These are phyloP conservation scores for Mastigias papua DNA, from an alignment of 30 jellyfish, hydroid and myxozoan genomes.

Conservation along the genomic window DNA sequence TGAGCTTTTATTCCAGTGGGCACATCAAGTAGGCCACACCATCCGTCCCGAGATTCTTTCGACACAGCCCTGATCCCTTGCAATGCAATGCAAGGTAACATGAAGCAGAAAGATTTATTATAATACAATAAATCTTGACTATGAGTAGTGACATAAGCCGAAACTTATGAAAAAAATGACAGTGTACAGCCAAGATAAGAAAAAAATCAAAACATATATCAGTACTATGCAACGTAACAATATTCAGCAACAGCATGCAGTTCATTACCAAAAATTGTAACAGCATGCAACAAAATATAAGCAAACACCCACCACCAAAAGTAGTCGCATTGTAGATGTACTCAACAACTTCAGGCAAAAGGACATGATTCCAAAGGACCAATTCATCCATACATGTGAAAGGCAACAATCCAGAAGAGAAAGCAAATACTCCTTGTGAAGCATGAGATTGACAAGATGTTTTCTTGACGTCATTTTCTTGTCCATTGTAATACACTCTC, in stretches of 20 bases:
- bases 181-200: no score
- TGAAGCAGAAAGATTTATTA: not conserved
- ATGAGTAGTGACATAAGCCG: no score
- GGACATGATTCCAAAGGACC: conserved; percentile 32
- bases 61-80: no score
- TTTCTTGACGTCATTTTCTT: not conserved
- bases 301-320: conserved; percentile 43
- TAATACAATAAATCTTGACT: not conserved
- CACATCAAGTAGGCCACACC: no score
- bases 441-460: not conserved
- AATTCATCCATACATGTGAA: conserved; percentile 42
- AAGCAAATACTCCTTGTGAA: not conserved
- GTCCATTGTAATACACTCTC: conserved; percentile 39
- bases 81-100: not conserved
- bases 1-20: no score
- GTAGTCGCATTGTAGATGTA: conserved; percentile 32
- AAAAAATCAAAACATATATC: no score
- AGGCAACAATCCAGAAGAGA: not conserved
- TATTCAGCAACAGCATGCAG: not conserved
- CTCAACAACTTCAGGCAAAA: conserved; percentile 7
- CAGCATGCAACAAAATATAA: not conserved
- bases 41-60: no score
- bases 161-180: no score
- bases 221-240: no score
- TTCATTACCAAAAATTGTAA: not conserved